These are phyloP conservation scores for Drosophila lowei DNA, from an alignment of 1,140 invertebrate genomes.

Conservation along the genomic window DNA sequence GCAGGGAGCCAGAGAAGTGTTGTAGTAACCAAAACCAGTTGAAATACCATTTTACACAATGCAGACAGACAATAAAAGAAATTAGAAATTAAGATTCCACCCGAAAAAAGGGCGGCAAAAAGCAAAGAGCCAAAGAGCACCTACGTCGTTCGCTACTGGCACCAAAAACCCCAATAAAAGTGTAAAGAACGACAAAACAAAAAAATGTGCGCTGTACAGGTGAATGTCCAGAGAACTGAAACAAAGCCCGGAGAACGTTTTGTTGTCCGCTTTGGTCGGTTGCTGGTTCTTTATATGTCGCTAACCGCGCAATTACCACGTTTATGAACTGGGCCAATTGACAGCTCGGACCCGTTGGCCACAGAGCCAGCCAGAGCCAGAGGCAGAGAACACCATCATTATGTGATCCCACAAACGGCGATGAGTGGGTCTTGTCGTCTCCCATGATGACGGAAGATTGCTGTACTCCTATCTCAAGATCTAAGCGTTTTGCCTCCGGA, in stretches of 20 bases:
- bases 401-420: conserved; percentile 29
- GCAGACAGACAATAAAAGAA: conserved; percentile 39
- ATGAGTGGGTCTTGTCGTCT: conserved; percentile 28
- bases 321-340: conserved; percentile 78
- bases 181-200: conserved; percentile 30
- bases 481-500: conserved; percentile 48
- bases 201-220: conserved; percentile 15
- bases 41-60: conserved; percentile 2
- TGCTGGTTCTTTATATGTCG: conserved; percentile 58
- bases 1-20: no score
- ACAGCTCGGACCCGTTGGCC: conserved; percentile 43
- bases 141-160: conserved; percentile 21
- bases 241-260: conserved; percentile 50
- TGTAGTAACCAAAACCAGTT: conserved; percentile 29
- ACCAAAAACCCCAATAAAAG: conserved; percentile 30
- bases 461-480: conserved; percentile 11
- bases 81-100: conserved; percentile 60
- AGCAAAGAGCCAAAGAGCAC: conserved; percentile 45
- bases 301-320: conserved; percentile 73
- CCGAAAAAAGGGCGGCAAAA: conserved; percentile 48
- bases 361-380: conserved; percentile 1
- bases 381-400: conserved; percentile 32
- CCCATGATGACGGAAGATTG: conserved; percentile 45
- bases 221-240: conserved; percentile 35
- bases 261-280: conserved; percentile 28